These are phyloP conservation scores for Drosophila mettleri DNA, from an alignment of 2,888 invertebrate genomes.

Conservation along the genomic window DNA sequence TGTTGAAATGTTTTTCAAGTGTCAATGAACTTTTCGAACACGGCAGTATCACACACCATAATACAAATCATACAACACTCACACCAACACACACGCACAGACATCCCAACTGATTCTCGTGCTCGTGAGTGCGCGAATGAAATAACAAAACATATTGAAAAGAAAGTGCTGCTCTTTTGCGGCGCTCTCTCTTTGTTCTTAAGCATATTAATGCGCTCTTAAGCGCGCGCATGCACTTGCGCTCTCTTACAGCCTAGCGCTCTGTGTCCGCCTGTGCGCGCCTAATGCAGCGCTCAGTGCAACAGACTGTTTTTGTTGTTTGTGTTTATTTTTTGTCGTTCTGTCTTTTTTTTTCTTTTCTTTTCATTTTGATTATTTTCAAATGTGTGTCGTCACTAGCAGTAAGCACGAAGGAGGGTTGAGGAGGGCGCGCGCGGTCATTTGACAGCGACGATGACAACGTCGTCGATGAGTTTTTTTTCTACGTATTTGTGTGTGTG, in stretches of 20 bases:
- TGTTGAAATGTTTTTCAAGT: conserved; percentile 82
- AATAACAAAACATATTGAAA: conserved; percentile 68
- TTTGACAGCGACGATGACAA: conserved; percentile 16
- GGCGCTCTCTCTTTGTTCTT: conserved; percentile 49
- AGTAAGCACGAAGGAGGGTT: too few species aligned
- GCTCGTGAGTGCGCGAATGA: conserved; percentile 55
- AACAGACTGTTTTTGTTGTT: conserved; percentile 43
- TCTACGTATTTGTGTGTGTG: background rate
- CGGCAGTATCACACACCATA: conserved; percentile 75
- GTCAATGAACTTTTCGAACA: conserved; percentile 85
- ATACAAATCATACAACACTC: conserved; percentile 58
- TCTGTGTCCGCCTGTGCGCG: conserved; percentile 20
- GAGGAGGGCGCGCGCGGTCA: background rate
- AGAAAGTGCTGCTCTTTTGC: conserved; percentile 60
- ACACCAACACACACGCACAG: conserved; percentile 37
- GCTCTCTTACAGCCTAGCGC: conserved; percentile 24
- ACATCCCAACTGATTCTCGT: conserved; percentile 44
- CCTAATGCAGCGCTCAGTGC: conserved; percentile 43
- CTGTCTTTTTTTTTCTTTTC: conserved; percentile 12
- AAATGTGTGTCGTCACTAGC: conserved; percentile 76
- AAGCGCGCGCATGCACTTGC: conserved; percentile 9
- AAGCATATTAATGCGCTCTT: conserved; percentile 16
- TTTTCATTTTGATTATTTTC: conserved; percentile 40
- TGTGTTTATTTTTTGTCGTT: conserved; percentile 6
- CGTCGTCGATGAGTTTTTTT: conserved; percentile 9